Evolutionary conservation across 2,888 invertebrate genomes (phyloP), one percentile per base, ranked within the genome.

Genomic region (Mythimna albipuncta): DNA sequence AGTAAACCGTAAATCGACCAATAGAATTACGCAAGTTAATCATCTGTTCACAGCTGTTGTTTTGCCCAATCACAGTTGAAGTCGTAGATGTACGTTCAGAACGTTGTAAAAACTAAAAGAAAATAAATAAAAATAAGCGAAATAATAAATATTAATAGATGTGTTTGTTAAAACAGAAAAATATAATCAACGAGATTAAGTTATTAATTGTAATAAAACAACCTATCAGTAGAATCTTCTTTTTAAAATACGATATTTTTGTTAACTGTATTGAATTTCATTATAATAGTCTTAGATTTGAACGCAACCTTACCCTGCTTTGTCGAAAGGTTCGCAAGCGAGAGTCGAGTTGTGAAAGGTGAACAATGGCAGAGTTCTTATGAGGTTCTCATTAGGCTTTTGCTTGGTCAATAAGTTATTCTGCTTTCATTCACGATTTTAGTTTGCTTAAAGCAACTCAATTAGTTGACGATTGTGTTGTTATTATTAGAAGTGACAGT

Each of bases 301-400:
- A 83, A 80, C 80, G 76, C 50, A 35, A 38, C 75, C 13, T 68
- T 69, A 67, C 19, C 32, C 61, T 64, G 69, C 71, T 75, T 67
- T 73, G 72, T 72, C 64, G 73, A 78, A 70, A 71, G 69, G 67
- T 72, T 82, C 73, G 57, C 47, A 41, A 82, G 58, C 57, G 16
- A 59, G 58, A 67, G 64, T 68, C 0, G 63, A 82, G 83, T 89
- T 90, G 93, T 91, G 92, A 92, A 91, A 91, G 91, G 90, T 89
- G 85, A 85, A 90, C 89, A 91, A 89, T 91, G 89, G 89, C 76
- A 55, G 64, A 81, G 59, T 83, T 85, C 81, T 86, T 81, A 86
- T 79, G 79, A 87, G 87, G 82, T 90, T 92, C 87, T 84, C 85
- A 88, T 89, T 89, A 89, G 86, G 88, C 88, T 93, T 92, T 92